A percentile compares a stretch with the other conserved stretches of the same genome.
phyloP scores from a whole-genome alignment of 2,888 invertebrate genomes.

The Standfussiana lucernea region DNA sequence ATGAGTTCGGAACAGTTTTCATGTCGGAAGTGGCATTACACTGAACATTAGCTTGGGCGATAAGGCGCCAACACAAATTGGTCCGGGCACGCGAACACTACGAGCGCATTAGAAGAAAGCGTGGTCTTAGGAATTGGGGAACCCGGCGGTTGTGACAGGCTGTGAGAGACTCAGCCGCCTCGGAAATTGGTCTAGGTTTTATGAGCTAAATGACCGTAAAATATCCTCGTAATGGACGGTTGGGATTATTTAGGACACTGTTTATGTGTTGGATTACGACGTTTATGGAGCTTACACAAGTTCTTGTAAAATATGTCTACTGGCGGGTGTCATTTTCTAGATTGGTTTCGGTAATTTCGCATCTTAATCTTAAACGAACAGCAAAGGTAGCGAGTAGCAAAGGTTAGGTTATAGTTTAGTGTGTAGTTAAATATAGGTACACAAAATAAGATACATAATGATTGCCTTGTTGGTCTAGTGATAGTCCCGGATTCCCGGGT shows the following conservation, averaged over 20 bases:
- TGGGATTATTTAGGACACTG: conserved; percentile 53
- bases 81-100: conserved; percentile 82
- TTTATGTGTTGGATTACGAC: conserved; percentile 57
- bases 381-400: background rate
- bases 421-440: background rate
- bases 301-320: conserved; percentile 50
- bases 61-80: conserved; percentile 88
- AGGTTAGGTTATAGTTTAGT: background rate
- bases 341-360: conserved; percentile 44
- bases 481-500: background rate
- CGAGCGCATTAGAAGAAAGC: conserved; percentile 75
- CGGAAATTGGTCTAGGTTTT: conserved; percentile 54
- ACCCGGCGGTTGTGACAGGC: conserved; percentile 57
- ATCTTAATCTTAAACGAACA: conserved; percentile 14
- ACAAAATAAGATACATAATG: background rate
- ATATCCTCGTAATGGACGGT: conserved; percentile 40
- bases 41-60: conserved; percentile 87
- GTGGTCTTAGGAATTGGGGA: conserved; percentile 67
- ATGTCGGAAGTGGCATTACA: conserved; percentile 89
- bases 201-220: conserved; percentile 54
- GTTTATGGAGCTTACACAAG: conserved; percentile 44
- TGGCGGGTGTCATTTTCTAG: conserved; percentile 43
- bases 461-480: background rate
- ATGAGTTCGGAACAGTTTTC: conserved; percentile 85
- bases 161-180: conserved; percentile 32